These are phyloP conservation scores for Psittacara wagleri DNA, from an alignment of 2,113 vertebrate genomes.

Conservation along the genomic window DNA sequence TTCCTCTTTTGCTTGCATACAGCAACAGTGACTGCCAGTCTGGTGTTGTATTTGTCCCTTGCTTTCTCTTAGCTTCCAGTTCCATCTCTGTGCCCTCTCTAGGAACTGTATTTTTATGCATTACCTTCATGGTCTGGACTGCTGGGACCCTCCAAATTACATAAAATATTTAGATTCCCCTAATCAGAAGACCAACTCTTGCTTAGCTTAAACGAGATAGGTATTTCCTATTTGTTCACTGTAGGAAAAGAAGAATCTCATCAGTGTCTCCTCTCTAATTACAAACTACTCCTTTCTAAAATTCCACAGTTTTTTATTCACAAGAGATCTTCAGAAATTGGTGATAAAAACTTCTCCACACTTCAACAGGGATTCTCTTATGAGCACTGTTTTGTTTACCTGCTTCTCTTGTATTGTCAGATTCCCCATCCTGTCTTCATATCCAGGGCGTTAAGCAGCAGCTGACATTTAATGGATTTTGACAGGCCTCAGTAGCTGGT, in stretches of 20 bases:
- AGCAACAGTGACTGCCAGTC: neutral
- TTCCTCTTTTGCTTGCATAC: neutral
- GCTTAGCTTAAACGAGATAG: neutral
- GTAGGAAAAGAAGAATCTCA: neutral
- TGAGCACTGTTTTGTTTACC: neutral
- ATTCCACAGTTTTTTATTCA: neutral
- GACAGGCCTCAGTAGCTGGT: slow-evolving; percentile 46
- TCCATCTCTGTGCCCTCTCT: neutral
- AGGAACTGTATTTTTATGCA: neutral
- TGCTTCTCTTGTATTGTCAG: neutral
- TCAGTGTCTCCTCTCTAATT: neutral
- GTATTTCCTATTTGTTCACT: neutral
- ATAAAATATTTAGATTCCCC: neutral
- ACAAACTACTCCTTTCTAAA: neutral
- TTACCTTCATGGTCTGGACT: neutral
- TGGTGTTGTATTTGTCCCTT: neutral
- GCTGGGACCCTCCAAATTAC: neutral
- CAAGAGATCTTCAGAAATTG: neutral
- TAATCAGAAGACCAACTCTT: neutral
- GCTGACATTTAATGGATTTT: slow-evolving; percentile 48
- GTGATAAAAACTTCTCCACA: neutral
- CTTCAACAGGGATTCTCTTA: neutral
- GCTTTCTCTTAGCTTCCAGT: neutral
- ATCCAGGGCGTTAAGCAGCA: slow-evolving; percentile 1
- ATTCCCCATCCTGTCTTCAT: neutral